A percentile compares a stretch with the other conserved stretches of the same genome.
phyloP scores from a whole-genome alignment of 2,113 vertebrate genomes.

The Neodontobutis hainanensis region DNA sequence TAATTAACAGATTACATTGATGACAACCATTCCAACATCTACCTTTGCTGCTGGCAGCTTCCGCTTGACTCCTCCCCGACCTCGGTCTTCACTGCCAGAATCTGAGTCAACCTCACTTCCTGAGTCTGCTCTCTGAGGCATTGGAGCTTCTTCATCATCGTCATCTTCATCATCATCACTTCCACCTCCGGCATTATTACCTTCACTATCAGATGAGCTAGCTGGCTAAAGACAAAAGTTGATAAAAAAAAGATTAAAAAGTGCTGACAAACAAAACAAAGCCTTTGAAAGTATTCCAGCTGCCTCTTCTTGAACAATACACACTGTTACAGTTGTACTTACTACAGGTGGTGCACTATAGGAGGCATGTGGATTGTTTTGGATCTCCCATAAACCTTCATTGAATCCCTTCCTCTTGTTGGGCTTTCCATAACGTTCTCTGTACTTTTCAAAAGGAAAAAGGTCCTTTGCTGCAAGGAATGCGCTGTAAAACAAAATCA shows the following conservation, averaged over 20 bases:
- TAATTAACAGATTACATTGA: neutral
- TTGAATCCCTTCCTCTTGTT: conserved; percentile 99
- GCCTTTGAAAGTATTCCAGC: neutral
- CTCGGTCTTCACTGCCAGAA: conserved; percentile 84
- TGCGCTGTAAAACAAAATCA: conserved; percentile 78
- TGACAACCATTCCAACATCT: neutral
- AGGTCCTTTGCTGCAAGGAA: conserved; percentile 96
- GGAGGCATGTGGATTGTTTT: conserved; percentile 97
- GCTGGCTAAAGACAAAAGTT: conserved; percentile 74
- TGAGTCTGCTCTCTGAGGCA: conserved; percentile 76
- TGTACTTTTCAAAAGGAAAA: conserved; percentile 93
- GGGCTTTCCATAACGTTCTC: conserved; percentile 94
- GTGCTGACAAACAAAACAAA: neutral
- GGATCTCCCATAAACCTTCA: conserved; percentile 98
- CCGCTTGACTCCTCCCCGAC: conserved; percentile 75
- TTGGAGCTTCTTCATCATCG: conserved; percentile 74
- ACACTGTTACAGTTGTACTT: conserved; percentile 57
- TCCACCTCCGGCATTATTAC: conserved; percentile 78
- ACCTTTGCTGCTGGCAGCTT: conserved; percentile 78
- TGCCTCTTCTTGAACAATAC: too few species aligned
- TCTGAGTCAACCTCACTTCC: conserved; percentile 86
- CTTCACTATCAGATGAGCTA: conserved; percentile 94
- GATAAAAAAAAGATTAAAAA: neutral
- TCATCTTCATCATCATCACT: conserved; percentile 64
- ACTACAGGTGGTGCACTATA: conserved; percentile 90